Percentiles rank a stretch among this genome's conserved stretches.
phyloP scores from a whole-genome alignment of 2,113 vertebrate species.

The Upupa epops region DNA sequence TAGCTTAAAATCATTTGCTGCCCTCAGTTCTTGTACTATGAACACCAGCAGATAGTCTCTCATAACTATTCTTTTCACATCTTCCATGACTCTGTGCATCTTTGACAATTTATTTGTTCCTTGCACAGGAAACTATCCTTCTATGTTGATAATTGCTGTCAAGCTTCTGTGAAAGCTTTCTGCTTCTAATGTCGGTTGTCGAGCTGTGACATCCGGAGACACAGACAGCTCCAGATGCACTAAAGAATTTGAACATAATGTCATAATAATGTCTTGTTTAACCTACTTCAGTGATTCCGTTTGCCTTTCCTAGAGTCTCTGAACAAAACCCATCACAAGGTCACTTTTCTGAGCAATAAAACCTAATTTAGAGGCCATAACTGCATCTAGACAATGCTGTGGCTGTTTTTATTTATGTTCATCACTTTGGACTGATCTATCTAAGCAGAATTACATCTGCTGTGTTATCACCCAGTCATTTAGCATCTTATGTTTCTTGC shows the following conservation, averaged over 20 bases:
- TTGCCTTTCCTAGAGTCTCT: not conserved
- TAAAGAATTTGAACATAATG: not conserved
- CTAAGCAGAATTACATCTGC: not conserved
- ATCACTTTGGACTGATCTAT: not conserved
- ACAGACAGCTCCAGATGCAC: not conserved
- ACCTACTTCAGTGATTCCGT: not conserved
- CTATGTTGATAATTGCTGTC: not conserved
- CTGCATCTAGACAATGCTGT: not conserved
- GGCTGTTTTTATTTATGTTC: not conserved
- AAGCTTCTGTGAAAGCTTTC: not conserved
- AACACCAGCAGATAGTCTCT: not conserved
- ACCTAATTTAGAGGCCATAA: conserved; percentile 5
- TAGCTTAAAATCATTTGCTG: not conserved
- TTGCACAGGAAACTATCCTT: not conserved
- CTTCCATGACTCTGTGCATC: not conserved
- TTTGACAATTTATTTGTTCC: not conserved
- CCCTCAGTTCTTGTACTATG: not conserved
- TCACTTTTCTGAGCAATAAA: not conserved
- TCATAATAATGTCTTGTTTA: not conserved
- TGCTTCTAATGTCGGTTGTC: not conserved
- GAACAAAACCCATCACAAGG: not conserved
- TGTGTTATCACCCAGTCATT: not conserved
- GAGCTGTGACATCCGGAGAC: not conserved
- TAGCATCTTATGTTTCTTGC: not conserved
- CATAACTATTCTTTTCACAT: not conserved